phyloP scores from a whole-genome alignment of 2,113 vertebrate species.

The Butastur rufipennis region DNA sequence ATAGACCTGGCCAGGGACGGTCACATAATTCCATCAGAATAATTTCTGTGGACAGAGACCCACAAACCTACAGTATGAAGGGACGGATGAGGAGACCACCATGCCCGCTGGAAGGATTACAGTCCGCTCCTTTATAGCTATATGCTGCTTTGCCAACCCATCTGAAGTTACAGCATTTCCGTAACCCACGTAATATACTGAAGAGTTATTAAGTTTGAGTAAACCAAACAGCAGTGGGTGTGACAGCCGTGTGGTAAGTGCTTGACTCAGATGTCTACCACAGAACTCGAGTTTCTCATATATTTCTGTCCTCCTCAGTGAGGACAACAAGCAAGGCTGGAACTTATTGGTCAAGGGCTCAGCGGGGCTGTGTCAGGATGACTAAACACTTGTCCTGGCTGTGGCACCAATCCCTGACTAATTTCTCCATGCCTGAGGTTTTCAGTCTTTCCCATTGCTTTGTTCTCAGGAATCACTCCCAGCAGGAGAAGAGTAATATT shows the following conservation, averaged over 20 bases:
- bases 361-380: background rate
- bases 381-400: slow-evolving; percentile 26
- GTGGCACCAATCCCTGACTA: slow-evolving; percentile 27
- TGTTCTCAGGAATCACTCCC: background rate
- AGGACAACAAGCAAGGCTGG: slow-evolving; percentile 15
- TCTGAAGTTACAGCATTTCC: background rate
- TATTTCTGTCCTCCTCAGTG: background rate
- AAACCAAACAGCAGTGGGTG: slow-evolving; percentile 50
- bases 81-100: background rate
- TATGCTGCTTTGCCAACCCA: background rate
- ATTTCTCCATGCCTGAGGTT: slow-evolving; percentile 40
- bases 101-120: background rate
- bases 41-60: background rate
- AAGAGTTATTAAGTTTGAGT: slow-evolving; percentile 2
- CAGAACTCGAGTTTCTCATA: slow-evolving; percentile 24
- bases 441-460: slow-evolving; percentile 24
- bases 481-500: slow-evolving; percentile 38
- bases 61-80: background rate
- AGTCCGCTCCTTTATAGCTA: background rate
- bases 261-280: slow-evolving; percentile 47
- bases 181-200: background rate
- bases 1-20: background rate
- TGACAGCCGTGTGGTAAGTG: slow-evolving; percentile 22
- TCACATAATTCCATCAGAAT: background rate
- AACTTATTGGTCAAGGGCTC: slow-evolving; percentile 12